These are phyloP conservation scores for Vespertilio murinus DNA, from an alignment of 2,797 vertebrate species.

Conservation along the genomic window DNA sequence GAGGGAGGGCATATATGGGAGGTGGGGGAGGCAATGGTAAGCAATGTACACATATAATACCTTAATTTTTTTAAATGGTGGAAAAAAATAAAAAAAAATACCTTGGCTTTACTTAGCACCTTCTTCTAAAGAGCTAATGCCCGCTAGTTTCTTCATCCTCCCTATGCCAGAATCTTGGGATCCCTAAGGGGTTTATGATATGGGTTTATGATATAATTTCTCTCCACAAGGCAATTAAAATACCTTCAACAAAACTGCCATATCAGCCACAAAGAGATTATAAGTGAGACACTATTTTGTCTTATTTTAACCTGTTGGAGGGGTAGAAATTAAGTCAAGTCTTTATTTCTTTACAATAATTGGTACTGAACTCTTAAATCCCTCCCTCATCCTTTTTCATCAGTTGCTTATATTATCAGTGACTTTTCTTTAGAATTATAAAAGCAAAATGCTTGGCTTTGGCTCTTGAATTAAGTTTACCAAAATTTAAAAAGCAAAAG, in stretches of 20 bases:
- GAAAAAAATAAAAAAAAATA: too few species aligned
- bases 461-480: conserved; percentile 37
- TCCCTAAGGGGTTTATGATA: background rate
- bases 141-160: background rate
- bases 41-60: too few species aligned
- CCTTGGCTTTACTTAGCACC: background rate
- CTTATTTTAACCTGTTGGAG: background rate
- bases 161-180: background rate
- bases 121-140: background rate
- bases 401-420: background rate
- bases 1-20: too few species aligned
- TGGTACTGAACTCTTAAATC: background rate
- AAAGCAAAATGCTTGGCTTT: background rate
- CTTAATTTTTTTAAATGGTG: too few species aligned
- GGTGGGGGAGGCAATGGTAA: too few species aligned
- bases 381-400: background rate
- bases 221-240: background rate
- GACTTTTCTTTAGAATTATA: background rate
- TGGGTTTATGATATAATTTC: background rate
- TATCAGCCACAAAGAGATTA: background rate
- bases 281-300: conserved; percentile 12
- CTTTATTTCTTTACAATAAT: conserved; percentile 25
- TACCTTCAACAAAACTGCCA: background rate
- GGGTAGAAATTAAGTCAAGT: conserved; percentile 1
- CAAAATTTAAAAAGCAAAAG: background rate